Conservation (phyloP, 2,113 vertebrate species). For the Syrmaticus mikado region DNA sequence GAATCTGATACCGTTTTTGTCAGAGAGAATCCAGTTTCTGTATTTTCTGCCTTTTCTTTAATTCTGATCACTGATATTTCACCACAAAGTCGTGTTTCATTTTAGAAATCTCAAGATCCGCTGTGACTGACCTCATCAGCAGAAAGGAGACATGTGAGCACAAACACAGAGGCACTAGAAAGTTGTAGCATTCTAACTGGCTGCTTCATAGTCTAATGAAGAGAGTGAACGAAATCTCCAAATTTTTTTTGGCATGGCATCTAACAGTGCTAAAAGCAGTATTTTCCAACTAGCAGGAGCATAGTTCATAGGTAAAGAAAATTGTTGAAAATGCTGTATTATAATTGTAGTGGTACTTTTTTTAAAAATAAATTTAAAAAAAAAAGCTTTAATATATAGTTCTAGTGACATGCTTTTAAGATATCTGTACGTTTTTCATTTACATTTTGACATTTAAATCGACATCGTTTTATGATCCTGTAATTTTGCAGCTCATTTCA, state of each 20-base stretch:
- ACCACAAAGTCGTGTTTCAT: conserved; percentile 34
- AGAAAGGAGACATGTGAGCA: neutral
- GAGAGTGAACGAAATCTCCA: conserved; percentile 16
- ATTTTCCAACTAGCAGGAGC: conserved; percentile 56
- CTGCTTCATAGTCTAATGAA: neutral
- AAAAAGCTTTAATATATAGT: neutral
- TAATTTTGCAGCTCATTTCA: conserved; percentile 74
- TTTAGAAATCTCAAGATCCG: conserved; percentile 26
- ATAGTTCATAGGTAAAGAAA: conserved; percentile 51
- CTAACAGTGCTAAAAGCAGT: conserved; percentile 33
- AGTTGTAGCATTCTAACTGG: neutral
- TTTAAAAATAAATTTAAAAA: neutral
- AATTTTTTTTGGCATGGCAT: conserved; percentile 27
- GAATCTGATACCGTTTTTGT: conserved; percentile 23
- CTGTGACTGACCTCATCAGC: neutral
- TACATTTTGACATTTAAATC: conserved; percentile 71
- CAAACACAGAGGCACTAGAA: neutral
- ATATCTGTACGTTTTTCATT: conserved; percentile 60
- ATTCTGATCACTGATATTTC: conserved; percentile 41
- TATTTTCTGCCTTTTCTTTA: neutral
- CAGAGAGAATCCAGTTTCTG: conserved; percentile 7
- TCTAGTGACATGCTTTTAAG: conserved; percentile 35
- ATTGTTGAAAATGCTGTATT: conserved; percentile 14
- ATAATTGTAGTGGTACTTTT: conserved; percentile 34
- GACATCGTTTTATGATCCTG: conserved; percentile 47